These are phyloP conservation scores for Zaprionus vittiger DNA, from an alignment of 1,140 invertebrate species.

Conservation along the genomic window DNA sequence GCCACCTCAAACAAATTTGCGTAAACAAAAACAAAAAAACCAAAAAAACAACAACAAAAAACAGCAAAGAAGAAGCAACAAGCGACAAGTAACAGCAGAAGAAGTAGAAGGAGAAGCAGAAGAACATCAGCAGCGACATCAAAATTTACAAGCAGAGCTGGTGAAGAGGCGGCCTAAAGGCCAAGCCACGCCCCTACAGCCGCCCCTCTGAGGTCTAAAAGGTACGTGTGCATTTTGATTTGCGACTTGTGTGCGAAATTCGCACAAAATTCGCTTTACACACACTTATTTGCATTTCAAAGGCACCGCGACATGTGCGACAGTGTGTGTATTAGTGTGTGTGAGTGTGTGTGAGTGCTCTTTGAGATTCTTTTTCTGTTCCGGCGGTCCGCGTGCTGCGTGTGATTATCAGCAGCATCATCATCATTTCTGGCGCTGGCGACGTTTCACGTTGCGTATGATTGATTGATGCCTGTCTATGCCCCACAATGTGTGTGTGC, in stretches of 20 bases:
- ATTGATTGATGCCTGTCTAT: conserved; percentile 65
- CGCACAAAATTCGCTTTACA: conserved; percentile 60
- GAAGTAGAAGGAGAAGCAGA: conserved; percentile 9
- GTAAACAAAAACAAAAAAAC: conserved; percentile 39
- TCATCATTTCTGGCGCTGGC: conserved; percentile 50
- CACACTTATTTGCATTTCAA: conserved; percentile 66
- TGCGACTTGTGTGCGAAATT: conserved; percentile 52
- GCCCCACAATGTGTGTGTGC: conserved; percentile 8
- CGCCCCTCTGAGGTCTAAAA: conserved; percentile 27
- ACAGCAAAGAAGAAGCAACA: conserved; percentile 44
- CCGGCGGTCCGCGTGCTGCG: conserved; percentile 15
- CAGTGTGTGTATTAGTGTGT: background rate
- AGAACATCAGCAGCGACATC: conserved; percentile 18
- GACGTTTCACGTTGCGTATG: conserved; percentile 68
- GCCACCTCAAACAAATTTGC: conserved; percentile 67
- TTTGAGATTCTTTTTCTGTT: conserved; percentile 12
- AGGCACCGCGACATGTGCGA: conserved; percentile 16
- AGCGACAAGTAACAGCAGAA: conserved; percentile 42
- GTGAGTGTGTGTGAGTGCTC: conserved; percentile 1
- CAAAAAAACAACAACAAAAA: conserved; percentile 30
- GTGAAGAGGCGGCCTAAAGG: conserved; percentile 43
- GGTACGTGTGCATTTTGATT: conserved; percentile 67
- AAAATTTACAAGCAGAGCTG: conserved; percentile 28
- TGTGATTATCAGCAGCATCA: conserved; percentile 59
- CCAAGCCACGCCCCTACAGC: conserved; percentile 24